Evolutionary conservation across 2,888 invertebrate genomes (phyloP), one percentile per base, ranked within the genome.

Genomic region (Chrysotoxum bicinctum): DNA sequence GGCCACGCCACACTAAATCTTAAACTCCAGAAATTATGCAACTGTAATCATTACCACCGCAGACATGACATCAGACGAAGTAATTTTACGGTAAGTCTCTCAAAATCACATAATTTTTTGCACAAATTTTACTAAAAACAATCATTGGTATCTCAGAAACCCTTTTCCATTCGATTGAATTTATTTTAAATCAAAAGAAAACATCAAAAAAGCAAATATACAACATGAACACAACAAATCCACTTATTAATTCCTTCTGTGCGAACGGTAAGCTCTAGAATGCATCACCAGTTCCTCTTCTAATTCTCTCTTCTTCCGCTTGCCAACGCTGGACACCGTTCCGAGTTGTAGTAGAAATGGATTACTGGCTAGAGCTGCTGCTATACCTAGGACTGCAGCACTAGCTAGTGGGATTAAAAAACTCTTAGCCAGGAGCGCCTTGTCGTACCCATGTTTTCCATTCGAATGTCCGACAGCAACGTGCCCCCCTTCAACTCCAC

Each of bases 331-430:
- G 16, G 95, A 94, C 9, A 96, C 93, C 0, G 96, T 95, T 30
- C 96, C 96, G 52, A 97, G 93, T 90, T 96, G 96, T 43, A 97
- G 91, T 14, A 97, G 93, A 68, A 96, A 93, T 5, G 97, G 97
- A 91, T 96, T 96, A 87, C 94, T 94, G 70, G 96, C 95, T 77
- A 96, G 92, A 16, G 96, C 95, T 23, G 96, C 96, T 1, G 96
- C 96, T 35, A 96, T 96, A 43, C 96, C 96, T 60, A 96, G 91
- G n/a, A 97, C 93, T 0, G 96, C 96, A 54, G 96, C 94, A 23
- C 96, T 96, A 45, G 96, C 96, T 87, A 97, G 91, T 0, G 96
- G 96, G 90, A 95, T 93, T 62, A 96, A 91, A 45, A 95, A 91
- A 52, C 94, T 93, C 91, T 95, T 95, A 30, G 92, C 91, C 43